Evolutionary conservation across 2,888 invertebrate genomes (phyloP).

Genomic region (Cosmopolites sordidus): DNA sequence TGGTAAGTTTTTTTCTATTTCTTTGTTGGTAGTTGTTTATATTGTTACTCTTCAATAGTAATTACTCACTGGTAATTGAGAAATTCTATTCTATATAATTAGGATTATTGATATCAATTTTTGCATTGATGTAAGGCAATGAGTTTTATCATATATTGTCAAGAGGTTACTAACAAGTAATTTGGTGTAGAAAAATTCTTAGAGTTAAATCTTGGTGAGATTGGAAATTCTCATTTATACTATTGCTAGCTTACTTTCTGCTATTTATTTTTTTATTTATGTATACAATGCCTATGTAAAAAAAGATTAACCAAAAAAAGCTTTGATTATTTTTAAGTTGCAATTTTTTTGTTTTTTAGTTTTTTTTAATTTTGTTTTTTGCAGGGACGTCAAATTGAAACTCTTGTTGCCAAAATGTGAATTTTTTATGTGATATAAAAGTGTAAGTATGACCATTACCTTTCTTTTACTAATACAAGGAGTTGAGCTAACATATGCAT

Average conservation of each 20-base stretch:
- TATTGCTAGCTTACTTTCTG: too few species aligned
- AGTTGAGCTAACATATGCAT: conserved; percentile 20
- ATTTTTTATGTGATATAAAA: conserved; percentile 26
- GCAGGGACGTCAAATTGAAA: conserved; percentile 28
- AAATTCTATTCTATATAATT: too few species aligned
- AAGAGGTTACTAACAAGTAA: too few species aligned
- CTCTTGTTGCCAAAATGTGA: conserved; percentile 24
- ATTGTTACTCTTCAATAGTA: too few species aligned
- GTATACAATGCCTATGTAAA: conserved; percentile 24
- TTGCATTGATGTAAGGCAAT: too few species aligned
- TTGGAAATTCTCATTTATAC: too few species aligned
- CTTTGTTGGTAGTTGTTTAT: too few species aligned
- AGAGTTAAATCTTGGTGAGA: too few species aligned
- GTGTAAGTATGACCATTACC: conserved; percentile 21
- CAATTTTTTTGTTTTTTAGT: conserved; percentile 20
- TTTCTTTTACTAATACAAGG: conserved; percentile 12
- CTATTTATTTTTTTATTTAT: not conserved
- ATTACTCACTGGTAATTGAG: too few species aligned
- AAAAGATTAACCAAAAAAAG: not conserved
- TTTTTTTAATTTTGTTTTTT: conserved; percentile 23
- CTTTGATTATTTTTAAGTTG: not conserved
- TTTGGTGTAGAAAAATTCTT: too few species aligned
- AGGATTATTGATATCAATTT: too few species aligned
- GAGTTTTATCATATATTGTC: too few species aligned
- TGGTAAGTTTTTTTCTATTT: conserved; percentile 12